These are phyloP conservation scores for Philonicus albiceps DNA, from an alignment of 2,888 invertebrate genomes.

Conservation along the genomic window DNA sequence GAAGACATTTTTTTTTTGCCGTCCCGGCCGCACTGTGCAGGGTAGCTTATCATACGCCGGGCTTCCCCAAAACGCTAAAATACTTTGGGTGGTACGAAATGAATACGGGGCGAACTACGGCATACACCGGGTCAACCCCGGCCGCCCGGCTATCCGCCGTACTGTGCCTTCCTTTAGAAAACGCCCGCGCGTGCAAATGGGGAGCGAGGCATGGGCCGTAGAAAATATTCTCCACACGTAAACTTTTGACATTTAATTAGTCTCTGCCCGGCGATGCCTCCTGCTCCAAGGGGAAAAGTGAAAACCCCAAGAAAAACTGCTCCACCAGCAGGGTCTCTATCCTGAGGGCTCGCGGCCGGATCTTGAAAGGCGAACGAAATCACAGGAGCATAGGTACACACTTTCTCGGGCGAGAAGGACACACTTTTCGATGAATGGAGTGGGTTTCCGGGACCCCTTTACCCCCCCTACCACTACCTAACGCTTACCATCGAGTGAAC, in stretches of 20 bases:
- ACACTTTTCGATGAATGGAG: not conserved
- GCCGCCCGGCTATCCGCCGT: too few species aligned
- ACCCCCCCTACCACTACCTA: not conserved
- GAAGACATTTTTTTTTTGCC: conserved; percentile 28
- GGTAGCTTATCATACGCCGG: not conserved
- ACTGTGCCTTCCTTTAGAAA: too few species aligned
- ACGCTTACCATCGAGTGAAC: not conserved
- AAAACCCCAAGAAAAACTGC: conserved; percentile 30
- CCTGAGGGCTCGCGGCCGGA: not conserved
- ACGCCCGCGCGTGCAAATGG: not conserved
- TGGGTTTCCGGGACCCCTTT: not conserved
- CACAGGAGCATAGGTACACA: not conserved
- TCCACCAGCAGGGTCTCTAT: not conserved
- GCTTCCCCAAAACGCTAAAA: not conserved
- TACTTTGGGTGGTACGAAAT: conserved; percentile 6
- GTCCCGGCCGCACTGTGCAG: not conserved
- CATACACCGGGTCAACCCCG: not conserved
- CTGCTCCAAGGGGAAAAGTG: not conserved
- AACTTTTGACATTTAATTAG: conserved; percentile 50
- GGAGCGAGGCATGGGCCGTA: not conserved
- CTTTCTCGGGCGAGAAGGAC: not conserved
- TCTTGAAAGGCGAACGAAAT: not conserved
- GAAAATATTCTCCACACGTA: conserved; percentile 49
- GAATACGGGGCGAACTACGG: not conserved
- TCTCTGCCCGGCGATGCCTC: conserved; percentile 36